Conservation (phyloP, 2,797 vertebrate species). For the Poeciliopsis infans region DNA sequence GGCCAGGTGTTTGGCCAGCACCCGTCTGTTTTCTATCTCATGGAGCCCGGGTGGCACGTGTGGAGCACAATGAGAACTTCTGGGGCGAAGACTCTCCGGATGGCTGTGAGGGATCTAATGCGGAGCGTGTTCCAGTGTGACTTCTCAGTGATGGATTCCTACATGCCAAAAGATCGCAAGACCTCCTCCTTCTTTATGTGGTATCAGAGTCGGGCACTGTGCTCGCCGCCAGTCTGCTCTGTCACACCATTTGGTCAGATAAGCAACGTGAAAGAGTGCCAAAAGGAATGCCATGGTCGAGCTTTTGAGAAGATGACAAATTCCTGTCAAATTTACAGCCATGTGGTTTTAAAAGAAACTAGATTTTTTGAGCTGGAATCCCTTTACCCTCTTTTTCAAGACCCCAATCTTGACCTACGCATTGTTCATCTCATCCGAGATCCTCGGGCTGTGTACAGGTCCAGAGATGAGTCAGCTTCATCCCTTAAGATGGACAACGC, state of each 20-base stretch:
- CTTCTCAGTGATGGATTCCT: constrained; percentile 90
- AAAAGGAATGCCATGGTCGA: constrained; percentile 70
- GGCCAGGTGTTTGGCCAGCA: constrained; percentile 96
- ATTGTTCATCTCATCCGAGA: constrained; percentile 94
- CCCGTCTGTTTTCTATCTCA: constrained; percentile 93
- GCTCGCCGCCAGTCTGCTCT: constrained; percentile 87
- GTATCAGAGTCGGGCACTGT: constrained; percentile 90
- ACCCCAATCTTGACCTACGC: constrained; percentile 86
- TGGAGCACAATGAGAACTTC: constrained; percentile 82
- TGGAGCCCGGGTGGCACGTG: constrained; percentile 94
- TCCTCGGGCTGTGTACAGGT: constrained; percentile 88
- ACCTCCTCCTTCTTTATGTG: constrained; percentile 90
- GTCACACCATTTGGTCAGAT: constrained; percentile 80
- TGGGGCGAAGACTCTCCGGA: constrained; percentile 76
- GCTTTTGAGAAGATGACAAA: constrained; percentile 78
- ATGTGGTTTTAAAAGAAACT: constrained; percentile 93
- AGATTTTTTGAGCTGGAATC: constrained; percentile 93
- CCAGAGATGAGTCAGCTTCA: constrained; percentile 80
- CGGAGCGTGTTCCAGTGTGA: constrained; percentile 89
- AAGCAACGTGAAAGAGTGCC: constrained; percentile 81
- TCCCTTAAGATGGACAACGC: constrained; percentile 81
- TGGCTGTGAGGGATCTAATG: constrained; percentile 87
- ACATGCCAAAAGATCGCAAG: constrained; percentile 83
- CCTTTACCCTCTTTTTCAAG: constrained; percentile 89
- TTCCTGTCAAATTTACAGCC: constrained; percentile 88